A percentile compares a stretch with the other conserved stretches of the same genome.
Evolutionary conservation across 2,113 vertebrate species (phyloP).

Genomic region (Aptenodytes forsteri): DNA sequence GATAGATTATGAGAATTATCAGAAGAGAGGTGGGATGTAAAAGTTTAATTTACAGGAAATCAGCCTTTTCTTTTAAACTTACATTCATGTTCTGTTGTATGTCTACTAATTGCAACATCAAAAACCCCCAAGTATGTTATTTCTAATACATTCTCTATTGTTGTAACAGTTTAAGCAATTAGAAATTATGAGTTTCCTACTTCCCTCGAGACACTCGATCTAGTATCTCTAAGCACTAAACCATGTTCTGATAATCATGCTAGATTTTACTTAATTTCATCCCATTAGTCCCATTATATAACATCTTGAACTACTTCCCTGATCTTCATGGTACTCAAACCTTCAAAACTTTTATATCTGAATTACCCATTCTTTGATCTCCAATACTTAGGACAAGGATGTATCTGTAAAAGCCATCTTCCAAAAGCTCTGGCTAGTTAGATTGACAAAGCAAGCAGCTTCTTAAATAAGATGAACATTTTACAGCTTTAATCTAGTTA

Average conservation of each 20-base stretch:
- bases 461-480: not conserved
- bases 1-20: not conserved
- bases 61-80: not conserved
- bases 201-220: not conserved
- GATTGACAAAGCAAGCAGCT: not conserved
- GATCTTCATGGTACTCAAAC: not conserved
- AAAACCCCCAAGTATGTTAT: accelerated
- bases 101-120: not conserved
- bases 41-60: not conserved
- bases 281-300: not conserved
- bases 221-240: not conserved
- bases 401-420: not conserved
- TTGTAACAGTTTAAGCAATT: not conserved
- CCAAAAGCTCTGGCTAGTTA: not conserved
- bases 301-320: not conserved
- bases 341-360: not conserved
- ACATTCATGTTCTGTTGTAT: not conserved
- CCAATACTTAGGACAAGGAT: not conserved
- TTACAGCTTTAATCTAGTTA: not conserved
- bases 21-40: not conserved
- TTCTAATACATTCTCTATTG: not conserved
- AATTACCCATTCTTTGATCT: not conserved
- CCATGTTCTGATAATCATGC: not conserved
- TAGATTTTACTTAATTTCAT: not conserved
- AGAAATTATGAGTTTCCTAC: not conserved